Conservation (phyloP, 2,113 vertebrate species). For the Tupaia chinensis region DNA sequence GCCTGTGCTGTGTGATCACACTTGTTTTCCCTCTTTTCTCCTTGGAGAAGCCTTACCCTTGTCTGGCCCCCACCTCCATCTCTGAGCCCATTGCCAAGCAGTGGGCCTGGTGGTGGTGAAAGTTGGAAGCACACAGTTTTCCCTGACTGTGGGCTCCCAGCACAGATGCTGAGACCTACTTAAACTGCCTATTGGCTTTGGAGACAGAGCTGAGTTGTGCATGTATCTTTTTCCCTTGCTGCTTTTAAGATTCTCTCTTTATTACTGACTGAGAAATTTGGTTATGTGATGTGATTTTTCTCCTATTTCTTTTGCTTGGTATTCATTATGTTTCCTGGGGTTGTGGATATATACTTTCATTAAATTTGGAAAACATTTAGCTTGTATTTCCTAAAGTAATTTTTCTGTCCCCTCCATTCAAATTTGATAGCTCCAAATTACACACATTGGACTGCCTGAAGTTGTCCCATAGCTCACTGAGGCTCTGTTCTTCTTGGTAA, state of each 20-base stretch:
- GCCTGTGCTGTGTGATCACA: not conserved
- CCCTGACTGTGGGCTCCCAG: not conserved
- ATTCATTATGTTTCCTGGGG: not conserved
- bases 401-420: not conserved
- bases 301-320: constrained; percentile 13
- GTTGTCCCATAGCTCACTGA: not conserved
- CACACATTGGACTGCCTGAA: not conserved
- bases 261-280: constrained; percentile 10
- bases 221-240: not conserved
- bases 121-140: not conserved
- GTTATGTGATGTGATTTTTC: not conserved
- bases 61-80: no score
- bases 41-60: not conserved
- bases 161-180: constrained; percentile 11
- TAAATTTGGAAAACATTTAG: constrained; percentile 25
- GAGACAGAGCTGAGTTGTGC: not conserved
- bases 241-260: constrained; percentile 26
- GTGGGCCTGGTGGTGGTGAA: not conserved
- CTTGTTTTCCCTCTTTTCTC: not conserved
- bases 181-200: not conserved
- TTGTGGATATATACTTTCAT: constrained; percentile 11
- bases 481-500: not conserved
- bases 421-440: not conserved
- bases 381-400: not conserved
- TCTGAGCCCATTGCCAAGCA: not conserved